Evolutionary conservation across 2,888 invertebrate species (phyloP).

Genomic region (Drosophila robusta): DNA sequence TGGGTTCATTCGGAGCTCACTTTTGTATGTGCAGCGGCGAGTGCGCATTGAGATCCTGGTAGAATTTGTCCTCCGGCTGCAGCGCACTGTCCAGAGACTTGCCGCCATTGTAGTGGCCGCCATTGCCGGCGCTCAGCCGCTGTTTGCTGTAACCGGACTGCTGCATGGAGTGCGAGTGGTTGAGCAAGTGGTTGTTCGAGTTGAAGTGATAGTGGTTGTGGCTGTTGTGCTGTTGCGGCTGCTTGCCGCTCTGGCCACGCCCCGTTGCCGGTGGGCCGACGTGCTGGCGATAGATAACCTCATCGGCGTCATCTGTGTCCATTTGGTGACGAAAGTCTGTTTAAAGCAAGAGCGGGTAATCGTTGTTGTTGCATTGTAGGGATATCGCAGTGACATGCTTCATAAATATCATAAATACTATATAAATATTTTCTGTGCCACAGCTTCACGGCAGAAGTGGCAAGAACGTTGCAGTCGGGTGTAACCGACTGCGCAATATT

Average conservation of each 20-base stretch:
- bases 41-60: conserved; percentile 74
- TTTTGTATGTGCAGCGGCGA: conserved; percentile 80
- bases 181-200: conserved; percentile 82
- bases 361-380: neutral
- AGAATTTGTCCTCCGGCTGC: conserved; percentile 73
- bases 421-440: too few relatives aligned
- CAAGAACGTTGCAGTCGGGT: too few relatives aligned
- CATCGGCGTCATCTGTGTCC: conserved; percentile 80
- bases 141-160: conserved; percentile 80
- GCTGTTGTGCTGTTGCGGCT: conserved; percentile 65
- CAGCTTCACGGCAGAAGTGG: too few relatives aligned
- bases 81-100: conserved; percentile 80
- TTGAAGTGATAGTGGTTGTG: conserved; percentile 82
- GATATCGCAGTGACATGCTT: neutral
- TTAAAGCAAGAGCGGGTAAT: neutral
- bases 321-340: conserved; percentile 81
- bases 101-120: conserved; percentile 73
- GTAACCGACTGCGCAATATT: too few relatives aligned
- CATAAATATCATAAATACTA: neutral
- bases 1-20: conserved; percentile 38
- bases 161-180: conserved; percentile 82
- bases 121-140: conserved; percentile 71
- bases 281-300: conserved; percentile 78
- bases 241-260: conserved; percentile 46
- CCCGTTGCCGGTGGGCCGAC: conserved; percentile 27